Base-by-base conservation (phyloP, 2,113 vertebrate genomes). In the Oryzias woworae region DNA sequence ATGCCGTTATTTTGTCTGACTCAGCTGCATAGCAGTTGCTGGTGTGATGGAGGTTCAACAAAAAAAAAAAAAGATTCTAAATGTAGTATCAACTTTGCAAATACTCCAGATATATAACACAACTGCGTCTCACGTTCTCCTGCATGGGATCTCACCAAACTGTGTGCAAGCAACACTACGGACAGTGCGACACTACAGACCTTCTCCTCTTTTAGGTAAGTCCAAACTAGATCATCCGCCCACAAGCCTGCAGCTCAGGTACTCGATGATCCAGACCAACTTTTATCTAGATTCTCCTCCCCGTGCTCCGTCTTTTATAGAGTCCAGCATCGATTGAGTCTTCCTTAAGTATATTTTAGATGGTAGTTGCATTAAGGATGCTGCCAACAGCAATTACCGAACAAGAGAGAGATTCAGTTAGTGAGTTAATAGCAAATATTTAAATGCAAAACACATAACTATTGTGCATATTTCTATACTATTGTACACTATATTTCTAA, bases 401-500 rank as follows among this genome's bases (percentile, higher is more conserved):
- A 77, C 82, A 73, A 79, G 69, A 83, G 69, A 66, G 75, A 69
- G 72, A 80, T 84, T 77, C 69, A 60, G 62, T 78, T 43, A 22
- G 47, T 57, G 54, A 78, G 55, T 85, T 61, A 20, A 80, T 83
- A 81, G 65, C 74, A 72, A 78, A 82, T 87, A 83, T 89, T 88
- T 88, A 87, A 85, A 88, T 88, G 89, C 85, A 87, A 88, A 86
- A 86, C 74, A 85, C 62, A 73, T 78, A 73, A 84, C 65, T 87
- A 84, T 88, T 87, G 85, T 89, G 85, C 80, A 89, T 88, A 88
- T 89, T 89, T 91, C 84, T 87, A 84, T 84, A 85, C 75, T 41
- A 67, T 87, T 87, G 81, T 89, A 85, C 70, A 81, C 85, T 85
- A 73, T 81, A 80, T 88, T 89, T 89, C 79, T 73, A 82, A 82